phyloP scores from a whole-genome alignment of 2,113 vertebrate genomes.

The Passer montanus region DNA sequence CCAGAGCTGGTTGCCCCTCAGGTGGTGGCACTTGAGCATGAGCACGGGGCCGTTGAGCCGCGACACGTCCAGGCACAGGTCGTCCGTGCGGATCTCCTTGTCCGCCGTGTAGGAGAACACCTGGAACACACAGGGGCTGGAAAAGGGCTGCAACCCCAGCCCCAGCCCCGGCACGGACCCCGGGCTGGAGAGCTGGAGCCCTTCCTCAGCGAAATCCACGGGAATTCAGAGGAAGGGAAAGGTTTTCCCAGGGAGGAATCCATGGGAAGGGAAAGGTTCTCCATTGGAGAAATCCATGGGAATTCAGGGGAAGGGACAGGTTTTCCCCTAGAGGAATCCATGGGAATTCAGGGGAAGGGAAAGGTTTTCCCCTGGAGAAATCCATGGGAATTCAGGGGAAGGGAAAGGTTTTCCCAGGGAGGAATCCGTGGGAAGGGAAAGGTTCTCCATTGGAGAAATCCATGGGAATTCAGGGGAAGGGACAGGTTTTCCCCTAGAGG shows the following conservation, averaged over 20 bases:
- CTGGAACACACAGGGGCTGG: constrained; percentile 44
- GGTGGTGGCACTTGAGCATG: constrained; percentile 98
- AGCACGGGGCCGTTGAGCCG: constrained; percentile 92
- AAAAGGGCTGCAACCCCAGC: rapidly evolving
- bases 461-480: too few relatives aligned
- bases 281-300: too few relatives aligned
- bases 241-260: background rate
- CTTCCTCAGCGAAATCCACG: rapidly evolving
- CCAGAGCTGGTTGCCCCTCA: constrained; percentile 98
- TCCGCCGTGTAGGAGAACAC: constrained; percentile 98
- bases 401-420: background rate
- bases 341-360: too few relatives aligned
- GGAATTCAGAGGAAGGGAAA: too few relatives aligned
- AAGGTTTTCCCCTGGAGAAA: too few relatives aligned
- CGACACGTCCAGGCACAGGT: constrained; percentile 95
- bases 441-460: background rate
- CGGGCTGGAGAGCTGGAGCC: background rate
- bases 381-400: too few relatives aligned
- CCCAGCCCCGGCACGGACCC: rapidly evolving
- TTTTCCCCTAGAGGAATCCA: background rate
- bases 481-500: background rate
- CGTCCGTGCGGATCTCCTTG: constrained; percentile 97
- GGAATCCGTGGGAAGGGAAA: background rate
- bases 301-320: too few relatives aligned
- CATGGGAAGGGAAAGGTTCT: background rate